A percentile compares a stretch with the other conserved stretches of the same genome.
These are phyloP conservation scores for Thalassophryne amazonica DNA, from an alignment of 2,797 vertebrate genomes.

Conservation along the genomic window DNA sequence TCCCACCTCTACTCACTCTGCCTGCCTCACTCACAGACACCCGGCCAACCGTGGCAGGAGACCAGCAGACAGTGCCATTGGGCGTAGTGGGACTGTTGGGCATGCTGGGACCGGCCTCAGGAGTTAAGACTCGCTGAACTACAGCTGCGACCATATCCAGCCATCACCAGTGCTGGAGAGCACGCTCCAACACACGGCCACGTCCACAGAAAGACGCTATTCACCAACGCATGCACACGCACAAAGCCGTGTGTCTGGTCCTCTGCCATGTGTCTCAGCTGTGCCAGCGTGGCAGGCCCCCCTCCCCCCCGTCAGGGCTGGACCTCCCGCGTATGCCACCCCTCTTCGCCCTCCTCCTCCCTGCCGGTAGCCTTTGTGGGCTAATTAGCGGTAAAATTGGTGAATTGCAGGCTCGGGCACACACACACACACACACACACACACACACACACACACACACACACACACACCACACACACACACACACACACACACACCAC, in stretches of 20 bases:
- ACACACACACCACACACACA: conserved; percentile 35
- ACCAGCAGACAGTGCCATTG: conserved; percentile 56
- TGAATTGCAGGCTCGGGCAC: conserved; percentile 82
- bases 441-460: conserved; percentile 12
- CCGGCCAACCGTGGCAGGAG: conserved; percentile 40
- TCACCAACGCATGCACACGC: conserved; percentile 23
- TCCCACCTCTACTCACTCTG: background rate
- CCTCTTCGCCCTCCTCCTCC: conserved; percentile 57
- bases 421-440: conserved; percentile 41
- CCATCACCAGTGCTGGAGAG: conserved; percentile 28
- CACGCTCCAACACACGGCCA: conserved; percentile 33
- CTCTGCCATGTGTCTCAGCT: conserved; percentile 76
- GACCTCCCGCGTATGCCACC: conserved; percentile 73
- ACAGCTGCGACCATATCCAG: conserved; percentile 63
- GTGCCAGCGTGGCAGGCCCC: conserved; percentile 65
- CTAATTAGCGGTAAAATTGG: conserved; percentile 86
- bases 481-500: conserved; percentile 1
- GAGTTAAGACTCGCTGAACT: conserved; percentile 65
- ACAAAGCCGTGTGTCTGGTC: conserved; percentile 61
- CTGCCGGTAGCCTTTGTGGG: conserved; percentile 79
- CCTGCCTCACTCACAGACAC: background rate
- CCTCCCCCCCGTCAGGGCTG: conserved; percentile 47
- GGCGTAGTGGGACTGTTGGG: conserved; percentile 49
- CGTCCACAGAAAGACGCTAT: conserved; percentile 32
- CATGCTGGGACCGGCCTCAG: conserved; percentile 64